Conservation (phyloP, 64 coral and sea anemone species). For the Porites australiensis region DNA sequence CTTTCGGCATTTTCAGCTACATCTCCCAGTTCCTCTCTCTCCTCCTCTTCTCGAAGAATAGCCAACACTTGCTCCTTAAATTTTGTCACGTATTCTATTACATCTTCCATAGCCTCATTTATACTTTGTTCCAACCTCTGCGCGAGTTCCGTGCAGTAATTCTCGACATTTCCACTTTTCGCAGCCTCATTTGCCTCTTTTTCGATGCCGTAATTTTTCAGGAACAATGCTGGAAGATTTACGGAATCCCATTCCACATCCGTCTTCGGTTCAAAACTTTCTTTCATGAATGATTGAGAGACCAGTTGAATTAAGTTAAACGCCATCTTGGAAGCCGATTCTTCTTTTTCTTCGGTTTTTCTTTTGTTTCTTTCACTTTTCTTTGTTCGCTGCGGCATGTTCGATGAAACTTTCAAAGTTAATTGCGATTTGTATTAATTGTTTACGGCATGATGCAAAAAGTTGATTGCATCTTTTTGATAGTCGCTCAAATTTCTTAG, state of each 20-base stretch:
- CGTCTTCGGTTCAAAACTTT: background rate
- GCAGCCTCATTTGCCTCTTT: background rate
- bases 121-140: background rate
- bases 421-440: too few species aligned
- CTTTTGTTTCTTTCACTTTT: background rate
- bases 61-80: background rate
- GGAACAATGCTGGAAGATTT: background rate
- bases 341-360: background rate
- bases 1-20: background rate
- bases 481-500: too few species aligned
- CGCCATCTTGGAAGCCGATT: background rate
- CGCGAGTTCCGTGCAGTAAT: slow-evolving; percentile 1
- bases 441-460: too few species aligned
- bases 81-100: background rate
- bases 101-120: background rate
- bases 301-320: too few species aligned
- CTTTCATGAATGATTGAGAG: background rate
- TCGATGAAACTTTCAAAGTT: background rate
- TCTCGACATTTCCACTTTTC: background rate
- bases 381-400: background rate
- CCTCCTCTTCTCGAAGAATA: background rate
- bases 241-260: background rate
- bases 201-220: background rate
- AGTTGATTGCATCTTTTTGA: too few species aligned
- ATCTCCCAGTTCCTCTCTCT: background rate